Percentiles rank a stretch among this genome's conserved stretches.
These are phyloP conservation scores for Gnathonemus longibarbis DNA, from an alignment of 2,113 vertebrate species.

Conservation along the genomic window DNA sequence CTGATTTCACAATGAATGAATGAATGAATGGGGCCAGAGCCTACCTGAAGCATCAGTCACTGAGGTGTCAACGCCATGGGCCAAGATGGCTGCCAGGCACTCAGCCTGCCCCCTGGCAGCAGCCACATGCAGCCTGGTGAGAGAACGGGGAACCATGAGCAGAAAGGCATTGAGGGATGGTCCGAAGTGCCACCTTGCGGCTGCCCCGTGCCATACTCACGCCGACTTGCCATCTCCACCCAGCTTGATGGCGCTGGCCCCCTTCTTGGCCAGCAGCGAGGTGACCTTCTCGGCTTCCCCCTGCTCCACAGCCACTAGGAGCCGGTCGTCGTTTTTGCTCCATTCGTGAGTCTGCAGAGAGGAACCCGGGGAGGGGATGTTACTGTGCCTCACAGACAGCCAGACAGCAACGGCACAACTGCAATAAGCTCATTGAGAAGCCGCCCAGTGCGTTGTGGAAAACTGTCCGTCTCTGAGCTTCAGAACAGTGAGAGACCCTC, in stretches of 20 bases:
- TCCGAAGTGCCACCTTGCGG: not conserved
- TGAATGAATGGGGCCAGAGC: not conserved
- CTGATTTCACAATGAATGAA: not conserved
- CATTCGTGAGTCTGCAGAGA: slow-evolving; percentile 78
- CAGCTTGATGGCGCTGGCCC: slow-evolving; percentile 80
- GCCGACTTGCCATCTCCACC: slow-evolving; percentile 89
- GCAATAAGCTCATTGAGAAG: not conserved
- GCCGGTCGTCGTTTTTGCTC: slow-evolving; percentile 94
- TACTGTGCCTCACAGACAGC: not conserved
- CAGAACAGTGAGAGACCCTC: not conserved
- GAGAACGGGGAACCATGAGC: not conserved
- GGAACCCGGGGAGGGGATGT: not conserved
- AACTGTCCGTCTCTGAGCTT: not conserved
- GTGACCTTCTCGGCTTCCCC: slow-evolving; percentile 86
- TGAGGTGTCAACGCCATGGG: slow-evolving; percentile 80
- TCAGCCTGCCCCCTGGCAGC: slow-evolving; percentile 77
- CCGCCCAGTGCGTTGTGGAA: not conserved
- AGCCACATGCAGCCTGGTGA: slow-evolving; percentile 80
- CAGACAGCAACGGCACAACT: not conserved
- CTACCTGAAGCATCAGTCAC: slow-evolving; percentile 78
- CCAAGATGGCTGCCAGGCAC: slow-evolving; percentile 78
- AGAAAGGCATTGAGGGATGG: not conserved
- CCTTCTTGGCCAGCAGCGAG: slow-evolving; percentile 86
- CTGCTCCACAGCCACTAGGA: slow-evolving; percentile 90
- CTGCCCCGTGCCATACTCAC: slow-evolving; percentile 63